These are phyloP conservation scores for Xylota sylvarum DNA, from an alignment of 2,888 invertebrate species.

Conservation along the genomic window DNA sequence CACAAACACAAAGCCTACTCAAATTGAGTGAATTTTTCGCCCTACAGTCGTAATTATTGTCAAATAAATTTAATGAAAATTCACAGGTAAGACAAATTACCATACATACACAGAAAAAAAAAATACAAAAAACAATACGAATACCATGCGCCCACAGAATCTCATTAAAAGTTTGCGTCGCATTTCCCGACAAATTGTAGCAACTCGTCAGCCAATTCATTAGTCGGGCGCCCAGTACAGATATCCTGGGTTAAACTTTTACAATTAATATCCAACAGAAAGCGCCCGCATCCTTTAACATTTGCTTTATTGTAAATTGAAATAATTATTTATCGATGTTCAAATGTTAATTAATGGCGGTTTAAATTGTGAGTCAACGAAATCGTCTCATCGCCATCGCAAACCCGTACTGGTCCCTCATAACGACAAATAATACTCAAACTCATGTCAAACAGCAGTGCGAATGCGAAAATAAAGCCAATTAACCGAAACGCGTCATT, in stretches of 20 bases:
- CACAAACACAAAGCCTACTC: too few relatives aligned
- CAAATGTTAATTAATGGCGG: slow-evolving; percentile 71
- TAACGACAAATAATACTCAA: slow-evolving; percentile 29
- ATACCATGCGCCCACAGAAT: slow-evolving; percentile 14
- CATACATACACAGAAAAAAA: slow-evolving; percentile 4
- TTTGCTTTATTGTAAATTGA: slow-evolving; percentile 51
- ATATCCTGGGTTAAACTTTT: background rate
- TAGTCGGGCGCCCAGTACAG: slow-evolving; percentile 2
- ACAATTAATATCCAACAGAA: slow-evolving; percentile 6
- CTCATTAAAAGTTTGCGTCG: slow-evolving; percentile 54
- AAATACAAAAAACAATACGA: slow-evolving; percentile 14
- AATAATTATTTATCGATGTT: slow-evolving; percentile 70
- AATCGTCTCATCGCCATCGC: slow-evolving; percentile 31
- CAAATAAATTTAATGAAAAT: slow-evolving; percentile 12
- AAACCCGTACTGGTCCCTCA: background rate
- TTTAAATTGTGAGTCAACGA: slow-evolving; percentile 43
- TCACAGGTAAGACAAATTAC: background rate
- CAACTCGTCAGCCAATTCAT: slow-evolving; percentile 34
- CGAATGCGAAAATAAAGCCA: slow-evolving; percentile 59
- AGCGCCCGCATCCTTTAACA: background rate
- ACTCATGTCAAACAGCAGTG: slow-evolving; percentile 31
- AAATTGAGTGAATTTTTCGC: too few relatives aligned
- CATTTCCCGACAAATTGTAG: slow-evolving; percentile 42
- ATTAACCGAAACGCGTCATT: slow-evolving; percentile 57
- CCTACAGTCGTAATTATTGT: background rate